Evolutionary conservation across 92 coral and sea anemone species (phyloP).

Genomic region (Muricea muricata): DNA sequence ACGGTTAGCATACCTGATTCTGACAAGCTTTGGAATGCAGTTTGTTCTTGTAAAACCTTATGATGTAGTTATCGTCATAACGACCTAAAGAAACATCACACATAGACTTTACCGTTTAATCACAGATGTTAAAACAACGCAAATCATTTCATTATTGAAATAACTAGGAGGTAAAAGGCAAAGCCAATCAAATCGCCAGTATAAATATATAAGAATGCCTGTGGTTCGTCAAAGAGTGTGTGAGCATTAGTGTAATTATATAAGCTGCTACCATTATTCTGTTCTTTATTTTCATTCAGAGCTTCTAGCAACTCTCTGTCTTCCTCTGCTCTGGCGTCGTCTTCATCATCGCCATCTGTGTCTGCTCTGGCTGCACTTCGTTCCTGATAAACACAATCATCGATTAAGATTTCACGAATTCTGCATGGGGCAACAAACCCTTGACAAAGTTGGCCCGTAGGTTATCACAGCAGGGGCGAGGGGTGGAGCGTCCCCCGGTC

Average conservation of each 20-base stretch:
- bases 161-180: too few relatives aligned
- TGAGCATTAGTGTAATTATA: neutral
- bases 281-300: slow-evolving; percentile 89
- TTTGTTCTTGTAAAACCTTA: slow-evolving; percentile 93
- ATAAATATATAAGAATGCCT: too few relatives aligned
- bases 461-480: too few relatives aligned
- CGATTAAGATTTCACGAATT: too few relatives aligned
- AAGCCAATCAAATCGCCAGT: too few relatives aligned
- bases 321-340: slow-evolving; percentile 94
- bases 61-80: slow-evolving; percentile 92
- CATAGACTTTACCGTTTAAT: too few relatives aligned
- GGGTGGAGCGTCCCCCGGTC: too few relatives aligned
- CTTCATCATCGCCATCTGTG: slow-evolving; percentile 93
- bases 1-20: slow-evolving; percentile 76
- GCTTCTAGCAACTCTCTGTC: slow-evolving; percentile 95
- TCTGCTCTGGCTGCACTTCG: slow-evolving; percentile 99
- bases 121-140: too few relatives aligned
- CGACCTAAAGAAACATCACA: slow-evolving; percentile 66
- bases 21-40: slow-evolving; percentile 97
- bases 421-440: too few relatives aligned
- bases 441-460: too few relatives aligned
- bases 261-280: slow-evolving; percentile 83
- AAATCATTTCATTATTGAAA: too few relatives aligned
- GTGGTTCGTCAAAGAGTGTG: too few relatives aligned
- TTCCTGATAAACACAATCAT: slow-evolving; percentile 64